Percentiles rank a stretch among this genome's conserved stretches.
phyloP scores from a whole-genome alignment of 2,113 vertebrate species.

The Aspiorhynchus laticeps region DNA sequence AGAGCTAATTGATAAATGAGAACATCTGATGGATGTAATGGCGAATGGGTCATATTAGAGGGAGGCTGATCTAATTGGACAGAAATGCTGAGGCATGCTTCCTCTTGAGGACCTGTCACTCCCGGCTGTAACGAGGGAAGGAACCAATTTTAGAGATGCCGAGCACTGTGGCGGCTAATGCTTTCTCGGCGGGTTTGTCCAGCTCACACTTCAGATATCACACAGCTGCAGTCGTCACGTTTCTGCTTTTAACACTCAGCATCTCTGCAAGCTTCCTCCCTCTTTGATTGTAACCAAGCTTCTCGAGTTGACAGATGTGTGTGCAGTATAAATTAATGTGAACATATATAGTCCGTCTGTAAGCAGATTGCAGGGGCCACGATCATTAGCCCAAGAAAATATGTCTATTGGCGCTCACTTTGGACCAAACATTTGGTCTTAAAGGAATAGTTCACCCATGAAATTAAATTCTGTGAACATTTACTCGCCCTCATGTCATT shows the following conservation, averaged over 20 bases:
- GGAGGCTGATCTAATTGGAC: conserved; percentile 47
- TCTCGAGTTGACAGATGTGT: conserved; percentile 9
- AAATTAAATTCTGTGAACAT: background rate
- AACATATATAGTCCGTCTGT: background rate
- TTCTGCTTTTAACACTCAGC: background rate
- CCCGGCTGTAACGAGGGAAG: conserved; percentile 7
- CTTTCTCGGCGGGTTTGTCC: conserved; percentile 9
- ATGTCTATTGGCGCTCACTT: background rate
- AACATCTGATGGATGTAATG: conserved; percentile 36
- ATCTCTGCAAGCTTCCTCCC: conserved; percentile 23
- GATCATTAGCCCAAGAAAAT: background rate
- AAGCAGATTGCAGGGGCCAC: background rate
- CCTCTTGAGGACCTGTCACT: conserved; percentile 40
- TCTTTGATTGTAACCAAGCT: background rate
- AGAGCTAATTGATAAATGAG: conserved; percentile 53
- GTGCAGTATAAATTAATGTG: conserved; percentile 20
- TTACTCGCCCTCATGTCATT: background rate
- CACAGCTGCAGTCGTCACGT: background rate
- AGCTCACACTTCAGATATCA: conserved; percentile 1
- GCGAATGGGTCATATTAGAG: conserved; percentile 41
- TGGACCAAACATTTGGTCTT: background rate
- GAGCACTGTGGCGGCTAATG: background rate
- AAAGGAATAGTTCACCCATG: background rate
- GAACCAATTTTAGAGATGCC: conserved; percentile 23
- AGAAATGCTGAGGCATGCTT: conserved; percentile 40